Base-by-base conservation (phyloP, 2,888 invertebrate species). In the Hemicrepidius hirtus region DNA sequence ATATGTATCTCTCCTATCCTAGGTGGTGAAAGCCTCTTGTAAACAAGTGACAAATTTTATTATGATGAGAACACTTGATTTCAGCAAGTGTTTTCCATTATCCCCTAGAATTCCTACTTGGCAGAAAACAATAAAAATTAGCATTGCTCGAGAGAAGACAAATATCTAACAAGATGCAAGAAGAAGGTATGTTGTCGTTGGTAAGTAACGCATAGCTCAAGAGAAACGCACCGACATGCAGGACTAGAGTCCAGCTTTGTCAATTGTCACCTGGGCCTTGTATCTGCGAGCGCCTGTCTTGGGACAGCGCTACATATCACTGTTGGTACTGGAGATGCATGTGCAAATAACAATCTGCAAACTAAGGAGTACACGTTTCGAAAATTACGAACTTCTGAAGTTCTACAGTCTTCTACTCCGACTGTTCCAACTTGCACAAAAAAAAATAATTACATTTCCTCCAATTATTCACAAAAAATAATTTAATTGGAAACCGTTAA, bases 181-280 rank as follows among this genome's bases (percentile, higher is more conserved):
- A 80, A 82, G 82, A 83, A 82, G 82, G 83, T 81, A 81, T 81
- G 83, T 76, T 83, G 85, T 84, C 80, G 80, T 80, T 82, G 75
- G 83, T 83, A 81, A 82, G 83, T 82, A 84, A 82, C 81, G 84
- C 85, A 85, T 85, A 84, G 82, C 85, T 84, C 85, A 84, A 84
- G 84, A 80, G 84, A 84, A 84, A 75, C 82, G 82, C 80, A 78
- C 78, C 79, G 80, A 84, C 84, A 84, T 81, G 84, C 83, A 80
- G 82, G 82, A 82, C 78, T 84, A 84, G 82, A 82, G 82, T 82
- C 79, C 83, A 83, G 82, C 83, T 85, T 85, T 86, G 86, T 86
- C 86, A 85, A 85, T 86, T 86, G 86, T 86, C 85, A 85, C 85
- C 84, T 83, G 82, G 80, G 77, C 80, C 80, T 71, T 71, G 74